Evolutionary conservation across 2,888 invertebrate genomes (phyloP), one percentile per base, ranked within the genome.

Genomic region (Morpho achilles): DNA sequence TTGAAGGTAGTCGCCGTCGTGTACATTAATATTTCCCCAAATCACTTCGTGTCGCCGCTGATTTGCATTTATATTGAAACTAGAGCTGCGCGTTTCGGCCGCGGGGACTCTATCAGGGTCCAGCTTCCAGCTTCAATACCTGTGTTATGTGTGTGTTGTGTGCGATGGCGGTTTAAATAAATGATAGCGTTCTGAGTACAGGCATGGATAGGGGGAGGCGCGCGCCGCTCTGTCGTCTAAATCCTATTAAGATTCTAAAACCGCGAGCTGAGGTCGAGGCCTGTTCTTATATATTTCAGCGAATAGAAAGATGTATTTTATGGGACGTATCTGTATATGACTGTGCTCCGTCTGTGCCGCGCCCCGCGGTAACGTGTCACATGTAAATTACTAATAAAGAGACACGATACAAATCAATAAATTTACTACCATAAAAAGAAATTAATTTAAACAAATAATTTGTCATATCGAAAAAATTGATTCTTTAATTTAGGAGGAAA

Each of bases 41-140:
- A 73, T 71, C 71, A 71, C 70, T 74, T 72, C 73, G 69, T 72
- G 65, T 72, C 72, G 32, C 69, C 64, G 65, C 59, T 65, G 67
- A 74, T 76, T 74, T 72, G 69, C 72, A 75, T 75, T 70, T 74
- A 74, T 75, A 74, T 74, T 74, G 71, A 68, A 74, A 62, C 62
- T 56, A 43, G 53, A 59, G 56, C 56, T 50, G 53, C 40, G 39
- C 39, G 53, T 59, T 65, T 59, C 53, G 44, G 54, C 7, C 22
- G 9, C n/a, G 10, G 32, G 32, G 45, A 45, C 32, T 10, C 52
- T n/a, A 39, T 39, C 32, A n/a, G n/a, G 44, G 23, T 39, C 44
- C 52, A 44, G 44, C 52, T 51, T 51, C 7, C 8, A 3, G 16
- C 8, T 16, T 6, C 8, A 40, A 40, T 39, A 10, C 39, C 40